A percentile compares a stretch with the other conserved stretches of the same genome.
These are phyloP conservation scores for Ptychobarbus kaznakovi DNA, from an alignment of 2,797 vertebrate species.

Conservation along the genomic window DNA sequence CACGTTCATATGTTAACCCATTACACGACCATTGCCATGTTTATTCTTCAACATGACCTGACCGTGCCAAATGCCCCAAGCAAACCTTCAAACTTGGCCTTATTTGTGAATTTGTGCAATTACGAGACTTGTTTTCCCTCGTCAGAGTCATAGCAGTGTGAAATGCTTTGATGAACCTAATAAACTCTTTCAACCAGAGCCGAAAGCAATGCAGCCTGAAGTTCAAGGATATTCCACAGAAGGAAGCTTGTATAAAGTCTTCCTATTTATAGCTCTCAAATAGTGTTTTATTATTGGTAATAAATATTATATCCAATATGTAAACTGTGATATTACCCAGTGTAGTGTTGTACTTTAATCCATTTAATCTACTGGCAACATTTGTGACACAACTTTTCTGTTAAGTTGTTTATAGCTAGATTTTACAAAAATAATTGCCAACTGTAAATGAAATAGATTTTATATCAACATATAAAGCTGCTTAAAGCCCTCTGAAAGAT, in stretches of 20 bases:
- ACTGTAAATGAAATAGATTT: background rate
- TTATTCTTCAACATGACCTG: constrained; percentile 32
- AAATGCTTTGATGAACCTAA: constrained; percentile 56
- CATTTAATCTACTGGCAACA: background rate
- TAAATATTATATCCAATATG: background rate
- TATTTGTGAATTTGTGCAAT: constrained; percentile 49
- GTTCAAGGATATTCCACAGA: constrained; percentile 73
- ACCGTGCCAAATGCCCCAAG: constrained; percentile 28
- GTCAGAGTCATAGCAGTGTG: constrained; percentile 49
- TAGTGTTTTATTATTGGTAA: background rate
- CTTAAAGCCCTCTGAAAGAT: background rate
- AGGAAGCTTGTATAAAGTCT: constrained; percentile 13
- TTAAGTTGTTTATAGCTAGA: too few species aligned
- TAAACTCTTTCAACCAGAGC: constrained; percentile 45
- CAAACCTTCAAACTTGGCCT: constrained; percentile 40
- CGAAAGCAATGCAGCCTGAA: constrained; percentile 65
- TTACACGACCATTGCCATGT: constrained; percentile 36
- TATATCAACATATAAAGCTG: background rate
- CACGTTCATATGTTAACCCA: constrained; percentile 38
- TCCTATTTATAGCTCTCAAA: background rate
- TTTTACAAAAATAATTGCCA: background rate
- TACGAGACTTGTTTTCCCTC: constrained; percentile 29
- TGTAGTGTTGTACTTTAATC: background rate
- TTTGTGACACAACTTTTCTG: background rate
- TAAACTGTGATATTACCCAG: background rate